These are phyloP conservation scores for Monopis laevigella DNA, from an alignment of 2,888 invertebrate species.

Conservation along the genomic window DNA sequence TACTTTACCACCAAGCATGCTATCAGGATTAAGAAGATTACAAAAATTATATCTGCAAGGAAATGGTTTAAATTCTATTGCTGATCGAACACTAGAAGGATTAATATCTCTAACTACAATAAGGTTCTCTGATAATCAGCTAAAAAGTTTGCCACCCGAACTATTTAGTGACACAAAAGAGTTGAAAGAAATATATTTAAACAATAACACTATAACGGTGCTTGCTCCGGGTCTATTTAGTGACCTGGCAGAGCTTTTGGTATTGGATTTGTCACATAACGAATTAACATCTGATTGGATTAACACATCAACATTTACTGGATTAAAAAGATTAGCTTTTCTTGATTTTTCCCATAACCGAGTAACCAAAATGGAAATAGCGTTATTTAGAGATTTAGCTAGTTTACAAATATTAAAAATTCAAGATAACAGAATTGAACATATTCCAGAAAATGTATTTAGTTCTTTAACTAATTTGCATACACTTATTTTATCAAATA, in stretches of 20 bases:
- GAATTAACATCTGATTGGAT: conserved; percentile 86
- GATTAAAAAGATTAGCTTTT: conserved; percentile 78
- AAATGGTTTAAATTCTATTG: conserved; percentile 79
- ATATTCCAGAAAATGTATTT: conserved; percentile 81
- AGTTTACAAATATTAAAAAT: conserved; percentile 82
- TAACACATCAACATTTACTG: conserved; percentile 81
- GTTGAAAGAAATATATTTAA: conserved; percentile 81
- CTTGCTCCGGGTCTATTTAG: conserved; percentile 82
- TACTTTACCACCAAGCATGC: conserved; percentile 74
- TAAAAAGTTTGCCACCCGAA: conserved; percentile 83
- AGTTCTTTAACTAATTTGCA: conserved; percentile 80
- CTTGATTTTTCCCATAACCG: conserved; percentile 81
- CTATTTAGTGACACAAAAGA: conserved; percentile 81
- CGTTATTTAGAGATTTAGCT: conserved; percentile 80
- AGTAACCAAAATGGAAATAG: conserved; percentile 77
- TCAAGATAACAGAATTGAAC: conserved; percentile 81
- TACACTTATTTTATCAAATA: conserved; percentile 83
- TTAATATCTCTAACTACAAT: conserved; percentile 76
- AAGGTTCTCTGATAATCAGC: conserved; percentile 82
- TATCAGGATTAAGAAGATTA: conserved; percentile 75
- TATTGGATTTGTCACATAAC: conserved; percentile 81
- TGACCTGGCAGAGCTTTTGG: conserved; percentile 77
- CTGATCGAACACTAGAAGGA: conserved; percentile 81
- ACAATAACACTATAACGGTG: conserved; percentile 84
- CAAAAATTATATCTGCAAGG: conserved; percentile 80